phyloP scores from a whole-genome alignment of 2,888 invertebrate species.

The Drosophila formosana region DNA sequence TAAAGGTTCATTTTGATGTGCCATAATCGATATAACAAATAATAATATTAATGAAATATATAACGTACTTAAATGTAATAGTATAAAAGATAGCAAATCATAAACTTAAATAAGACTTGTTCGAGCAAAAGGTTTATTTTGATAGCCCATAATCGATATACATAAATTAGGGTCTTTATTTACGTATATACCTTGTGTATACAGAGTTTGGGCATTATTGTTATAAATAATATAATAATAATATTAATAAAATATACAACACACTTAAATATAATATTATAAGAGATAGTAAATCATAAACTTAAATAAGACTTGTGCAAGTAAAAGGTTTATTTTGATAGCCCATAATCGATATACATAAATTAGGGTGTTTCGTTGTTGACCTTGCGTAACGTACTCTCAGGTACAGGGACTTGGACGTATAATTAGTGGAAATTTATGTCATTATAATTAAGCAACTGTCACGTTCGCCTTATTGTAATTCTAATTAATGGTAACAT shows the following conservation, averaged over 20 bases:
- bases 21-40: too few relatives aligned
- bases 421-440: constrained; percentile 56
- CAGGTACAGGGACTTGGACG: constrained; percentile 18
- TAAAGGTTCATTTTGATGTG: too few relatives aligned
- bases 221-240: not conserved
- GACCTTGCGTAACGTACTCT: constrained; percentile 1
- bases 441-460: constrained; percentile 57
- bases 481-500: constrained; percentile 65
- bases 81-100: too few relatives aligned
- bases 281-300: too few relatives aligned
- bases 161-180: not conserved
- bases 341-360: constrained; percentile 15
- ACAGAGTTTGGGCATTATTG: too few relatives aligned
- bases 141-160: constrained; percentile 10
- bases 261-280: too few relatives aligned
- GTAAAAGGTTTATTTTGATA: not conserved
- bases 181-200: too few relatives aligned
- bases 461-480: constrained; percentile 44
- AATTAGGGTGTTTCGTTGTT: not conserved
- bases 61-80: too few relatives aligned
- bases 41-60: too few relatives aligned
- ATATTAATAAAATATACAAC: too few relatives aligned
- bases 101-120: too few relatives aligned
- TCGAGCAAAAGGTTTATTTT: not conserved
- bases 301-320: not conserved